Percentiles rank a stretch among this genome's conserved stretches.
Conservation (phyloP, 2,113 vertebrate genomes). For the Menura novaehollandiae region DNA sequence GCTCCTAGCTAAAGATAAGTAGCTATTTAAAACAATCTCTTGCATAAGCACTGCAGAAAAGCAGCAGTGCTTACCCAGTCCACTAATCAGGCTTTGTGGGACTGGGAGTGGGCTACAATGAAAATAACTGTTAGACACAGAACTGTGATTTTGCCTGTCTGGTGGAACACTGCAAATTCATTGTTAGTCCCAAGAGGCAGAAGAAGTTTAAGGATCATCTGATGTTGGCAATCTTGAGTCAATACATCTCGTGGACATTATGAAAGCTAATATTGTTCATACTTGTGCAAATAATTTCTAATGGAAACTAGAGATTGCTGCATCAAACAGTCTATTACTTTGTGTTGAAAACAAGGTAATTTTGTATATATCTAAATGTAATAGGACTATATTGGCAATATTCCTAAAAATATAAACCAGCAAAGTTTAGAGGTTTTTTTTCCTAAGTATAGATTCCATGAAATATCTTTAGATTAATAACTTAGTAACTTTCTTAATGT, state of each 20-base stretch:
- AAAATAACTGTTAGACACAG: background rate
- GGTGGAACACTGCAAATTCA: background rate
- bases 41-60: background rate
- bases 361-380: background rate
- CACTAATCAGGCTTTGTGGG: background rate
- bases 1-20: background rate
- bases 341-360: accelerated
- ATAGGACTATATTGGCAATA: background rate
- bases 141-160: background rate
- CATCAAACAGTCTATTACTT: background rate
- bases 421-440: background rate
- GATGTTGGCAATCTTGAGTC: background rate
- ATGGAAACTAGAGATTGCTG: background rate
- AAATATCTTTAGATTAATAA: background rate
- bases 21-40: background rate
- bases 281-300: background rate
- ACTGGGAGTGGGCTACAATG: background rate
- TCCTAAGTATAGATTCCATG: background rate
- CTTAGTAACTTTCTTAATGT: background rate
- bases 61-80: background rate
- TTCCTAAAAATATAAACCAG: background rate
- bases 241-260: background rate
- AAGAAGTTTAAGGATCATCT: background rate
- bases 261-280: background rate
- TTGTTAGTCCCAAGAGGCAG: background rate